Base-by-base conservation (phyloP, 2,113 vertebrate species). In the Brienomyrus longianalis region DNA sequence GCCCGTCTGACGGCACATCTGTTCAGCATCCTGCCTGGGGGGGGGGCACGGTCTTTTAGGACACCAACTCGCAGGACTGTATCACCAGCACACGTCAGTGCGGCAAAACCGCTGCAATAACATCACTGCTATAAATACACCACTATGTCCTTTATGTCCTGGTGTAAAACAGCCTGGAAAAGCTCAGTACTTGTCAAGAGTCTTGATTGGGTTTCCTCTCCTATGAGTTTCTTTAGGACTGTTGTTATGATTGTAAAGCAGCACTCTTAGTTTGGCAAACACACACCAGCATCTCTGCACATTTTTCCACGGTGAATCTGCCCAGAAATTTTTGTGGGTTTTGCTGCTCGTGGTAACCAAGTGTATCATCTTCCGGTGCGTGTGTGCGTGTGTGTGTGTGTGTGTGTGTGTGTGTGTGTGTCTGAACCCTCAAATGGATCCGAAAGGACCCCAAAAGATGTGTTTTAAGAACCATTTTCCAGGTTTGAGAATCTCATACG, bases 1-100 rank as follows among this genome's bases (percentile, higher is more conserved):
- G 96, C 90, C 31, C 91, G 7, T 56, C 21, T 7, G 1, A 92
- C 52, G 83, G 95, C 89, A 90, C 89, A 87, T 3, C 86, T 84
- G 84, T 96, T 94, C 56, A 93, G 47, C 5, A 83, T 88, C 87
- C 93, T 91, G 93, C 93, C 97, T 98, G 93, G 39, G 21, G 31
- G 31, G 84, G 89, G 50, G 92, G 50, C 35, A 19, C 3, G 0
- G 83, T 9, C 45, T 84, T 47, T 84, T 47, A 48, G 83, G 13
- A 43, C 5, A 15, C 43, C 13, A 43, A 21, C 77, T 70, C 23
- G 8, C 35, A 80, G 74, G 11, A 43, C n/a, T 5, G 5, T 11
- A 43, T 43, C 31, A 19, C 35, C 1, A 6, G 13, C 13, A 80
- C 74, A 43, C 15, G 15, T 43, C 74, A 80, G 35, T 19, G 35